phyloP scores from a whole-genome alignment of 2,888 invertebrate genomes.

The Cosmorhoe ocellata region DNA sequence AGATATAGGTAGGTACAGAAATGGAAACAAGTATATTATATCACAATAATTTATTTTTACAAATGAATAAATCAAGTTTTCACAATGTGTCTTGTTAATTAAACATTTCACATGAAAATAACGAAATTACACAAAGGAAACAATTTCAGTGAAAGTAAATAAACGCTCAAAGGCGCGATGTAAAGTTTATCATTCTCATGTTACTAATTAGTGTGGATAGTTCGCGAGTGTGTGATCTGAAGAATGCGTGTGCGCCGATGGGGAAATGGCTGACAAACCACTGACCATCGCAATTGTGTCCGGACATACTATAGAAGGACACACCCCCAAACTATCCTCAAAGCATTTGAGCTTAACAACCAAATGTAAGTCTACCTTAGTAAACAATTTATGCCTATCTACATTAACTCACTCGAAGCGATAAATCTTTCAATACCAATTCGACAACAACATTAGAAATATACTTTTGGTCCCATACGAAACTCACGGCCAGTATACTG shows the following conservation, averaged over 20 bases:
- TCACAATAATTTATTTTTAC: slow-evolving; percentile 84
- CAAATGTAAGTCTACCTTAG: slow-evolving; percentile 40
- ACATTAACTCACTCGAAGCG: slow-evolving; percentile 71
- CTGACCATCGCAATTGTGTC: slow-evolving; percentile 8
- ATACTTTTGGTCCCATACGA: slow-evolving; percentile 73
- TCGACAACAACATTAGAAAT: slow-evolving; percentile 55
- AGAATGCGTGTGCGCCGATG: slow-evolving; percentile 19
- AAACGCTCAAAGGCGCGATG: slow-evolving; percentile 35
- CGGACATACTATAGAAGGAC: slow-evolving; percentile 5
- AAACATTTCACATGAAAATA: slow-evolving; percentile 35
- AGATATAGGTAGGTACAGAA: neutral
- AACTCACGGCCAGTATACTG: slow-evolving; percentile 43
- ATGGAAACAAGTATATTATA: slow-evolving; percentile 53
- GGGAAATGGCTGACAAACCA: slow-evolving; percentile 2
- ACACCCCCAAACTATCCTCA: slow-evolving; percentile 20
- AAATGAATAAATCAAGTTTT: slow-evolving; percentile 78
- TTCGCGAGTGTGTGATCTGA: slow-evolving; percentile 16
- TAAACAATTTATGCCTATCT: slow-evolving; percentile 65
- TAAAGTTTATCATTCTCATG: slow-evolving; percentile 40
- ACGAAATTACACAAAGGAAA: slow-evolving; percentile 31
- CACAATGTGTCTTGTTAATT: slow-evolving; percentile 64
- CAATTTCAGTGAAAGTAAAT: slow-evolving; percentile 29
- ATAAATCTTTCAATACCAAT: slow-evolving; percentile 66
- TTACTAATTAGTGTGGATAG: slow-evolving; percentile 36
- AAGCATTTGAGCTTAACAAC: slow-evolving; percentile 62